A percentile compares a stretch with the other conserved stretches of the same genome.
Conservation (phyloP, 1,140 invertebrate genomes). For the Zophobas atratus region DNA sequence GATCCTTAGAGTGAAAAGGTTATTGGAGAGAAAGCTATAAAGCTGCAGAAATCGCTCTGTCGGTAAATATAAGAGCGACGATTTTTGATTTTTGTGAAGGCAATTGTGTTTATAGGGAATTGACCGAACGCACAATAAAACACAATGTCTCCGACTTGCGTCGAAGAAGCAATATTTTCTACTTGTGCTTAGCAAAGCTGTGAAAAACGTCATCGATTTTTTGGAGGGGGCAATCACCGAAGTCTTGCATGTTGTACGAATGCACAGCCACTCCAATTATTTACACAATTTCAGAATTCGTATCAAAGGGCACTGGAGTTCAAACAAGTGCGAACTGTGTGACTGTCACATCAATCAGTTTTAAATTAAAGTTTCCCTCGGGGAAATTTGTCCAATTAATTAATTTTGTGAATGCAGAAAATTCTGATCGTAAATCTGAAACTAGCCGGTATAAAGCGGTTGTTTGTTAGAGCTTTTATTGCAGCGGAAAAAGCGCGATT, state of each 20-base stretch:
- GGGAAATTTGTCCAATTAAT: neutral
- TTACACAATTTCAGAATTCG: neutral
- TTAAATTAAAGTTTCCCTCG: conserved; percentile 3
- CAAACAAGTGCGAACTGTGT: conserved; percentile 7
- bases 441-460: too few species aligned
- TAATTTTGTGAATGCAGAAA: neutral
- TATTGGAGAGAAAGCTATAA: conserved; percentile 28
- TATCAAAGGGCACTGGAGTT: conserved; percentile 2
- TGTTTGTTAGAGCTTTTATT: too few species aligned
- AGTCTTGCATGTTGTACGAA: neutral
- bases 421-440: neutral
- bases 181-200: neutral
- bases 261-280: conserved; percentile 12
- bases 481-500: neutral
- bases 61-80: neutral
- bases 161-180: too few species aligned
- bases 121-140: neutral
- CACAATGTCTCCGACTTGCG: too few species aligned
- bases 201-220: neutral
- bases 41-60: conserved; percentile 13
- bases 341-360: conserved; percentile 31
- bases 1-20: neutral
- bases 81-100: neutral
- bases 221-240: too few species aligned
- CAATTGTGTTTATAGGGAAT: neutral